A percentile compares a stretch with the other conserved stretches of the same genome.
Evolutionary conservation across 2,797 vertebrate species (phyloP).

Genomic region (Glyptemys insculpta): DNA sequence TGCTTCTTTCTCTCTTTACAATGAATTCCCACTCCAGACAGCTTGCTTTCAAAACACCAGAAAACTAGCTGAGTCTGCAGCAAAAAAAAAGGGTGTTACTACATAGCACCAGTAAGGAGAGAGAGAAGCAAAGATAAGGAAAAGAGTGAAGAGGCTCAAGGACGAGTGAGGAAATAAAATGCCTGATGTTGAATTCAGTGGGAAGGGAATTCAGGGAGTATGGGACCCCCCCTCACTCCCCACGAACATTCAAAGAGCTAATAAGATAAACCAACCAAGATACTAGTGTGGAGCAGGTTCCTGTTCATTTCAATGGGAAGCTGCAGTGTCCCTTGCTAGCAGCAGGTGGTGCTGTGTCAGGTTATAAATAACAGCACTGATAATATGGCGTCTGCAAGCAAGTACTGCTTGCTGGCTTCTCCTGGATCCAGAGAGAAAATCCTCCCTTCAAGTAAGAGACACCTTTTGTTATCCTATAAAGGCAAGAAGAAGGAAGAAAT

Average conservation of each 20-base stretch:
- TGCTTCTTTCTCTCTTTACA: too few relatives aligned
- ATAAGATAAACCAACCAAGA: neutral
- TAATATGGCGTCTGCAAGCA: neutral
- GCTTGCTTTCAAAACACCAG: too few relatives aligned
- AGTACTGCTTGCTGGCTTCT: neutral
- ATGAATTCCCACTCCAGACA: too few relatives aligned
- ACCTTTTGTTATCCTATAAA: neutral
- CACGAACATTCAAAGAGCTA: neutral
- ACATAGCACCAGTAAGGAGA: too few relatives aligned
- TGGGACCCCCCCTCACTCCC: neutral
- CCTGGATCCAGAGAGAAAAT: neutral
- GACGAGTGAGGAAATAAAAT: too few relatives aligned
- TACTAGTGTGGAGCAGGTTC: neutral
- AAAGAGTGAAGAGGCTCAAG: too few relatives aligned
- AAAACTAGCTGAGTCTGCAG: too few relatives aligned
- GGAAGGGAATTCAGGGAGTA: neutral
- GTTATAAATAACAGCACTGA: neutral
- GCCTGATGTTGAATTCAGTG: too few relatives aligned
- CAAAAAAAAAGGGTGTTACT: too few relatives aligned
- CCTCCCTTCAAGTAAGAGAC: neutral
- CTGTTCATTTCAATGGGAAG: neutral
- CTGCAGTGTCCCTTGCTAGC: neutral
- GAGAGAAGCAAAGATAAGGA: too few relatives aligned
- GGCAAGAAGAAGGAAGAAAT: neutral
- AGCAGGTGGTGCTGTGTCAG: neutral